Conservation (phyloP, 2,888 invertebrate genomes). For the Synergus gifuensis region DNA sequence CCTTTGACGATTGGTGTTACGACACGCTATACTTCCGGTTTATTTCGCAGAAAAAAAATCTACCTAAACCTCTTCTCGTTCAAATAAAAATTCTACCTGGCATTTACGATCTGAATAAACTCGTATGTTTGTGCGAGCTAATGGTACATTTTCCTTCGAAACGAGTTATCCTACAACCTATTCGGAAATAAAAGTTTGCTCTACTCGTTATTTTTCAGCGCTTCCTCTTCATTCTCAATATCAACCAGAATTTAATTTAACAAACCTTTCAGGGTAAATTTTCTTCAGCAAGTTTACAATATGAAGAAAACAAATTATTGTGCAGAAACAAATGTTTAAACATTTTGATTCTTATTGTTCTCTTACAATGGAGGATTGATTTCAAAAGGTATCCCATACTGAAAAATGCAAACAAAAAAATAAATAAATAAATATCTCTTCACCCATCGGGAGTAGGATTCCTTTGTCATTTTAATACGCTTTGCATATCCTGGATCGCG, state of each 20-base stretch:
- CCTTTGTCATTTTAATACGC: conserved; percentile 6
- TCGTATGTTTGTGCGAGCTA: neutral
- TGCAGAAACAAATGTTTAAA: neutral
- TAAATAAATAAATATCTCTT: conserved; percentile 5
- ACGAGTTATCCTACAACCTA: neutral
- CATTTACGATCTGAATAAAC: neutral
- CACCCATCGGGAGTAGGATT: conserved; percentile 11
- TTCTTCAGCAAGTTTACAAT: neutral
- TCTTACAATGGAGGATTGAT: neutral
- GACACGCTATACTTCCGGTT: neutral
- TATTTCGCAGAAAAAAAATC: neutral
- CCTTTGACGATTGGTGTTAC: conserved; percentile 57
- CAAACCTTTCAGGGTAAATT: neutral
- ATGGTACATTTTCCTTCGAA: neutral
- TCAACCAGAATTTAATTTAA: neutral
- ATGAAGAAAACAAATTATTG: neutral
- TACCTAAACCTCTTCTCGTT: neutral
- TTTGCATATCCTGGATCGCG: conserved; percentile 21
- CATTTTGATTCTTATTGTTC: neutral
- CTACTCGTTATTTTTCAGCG: neutral
- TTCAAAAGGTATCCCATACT: neutral
- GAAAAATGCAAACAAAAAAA: neutral
- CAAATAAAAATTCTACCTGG: neutral
- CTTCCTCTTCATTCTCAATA: neutral
- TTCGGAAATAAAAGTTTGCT: neutral